Evolutionary conservation across 2,113 vertebrate species (phyloP).

Genomic region (Phycodurus eques): DNA sequence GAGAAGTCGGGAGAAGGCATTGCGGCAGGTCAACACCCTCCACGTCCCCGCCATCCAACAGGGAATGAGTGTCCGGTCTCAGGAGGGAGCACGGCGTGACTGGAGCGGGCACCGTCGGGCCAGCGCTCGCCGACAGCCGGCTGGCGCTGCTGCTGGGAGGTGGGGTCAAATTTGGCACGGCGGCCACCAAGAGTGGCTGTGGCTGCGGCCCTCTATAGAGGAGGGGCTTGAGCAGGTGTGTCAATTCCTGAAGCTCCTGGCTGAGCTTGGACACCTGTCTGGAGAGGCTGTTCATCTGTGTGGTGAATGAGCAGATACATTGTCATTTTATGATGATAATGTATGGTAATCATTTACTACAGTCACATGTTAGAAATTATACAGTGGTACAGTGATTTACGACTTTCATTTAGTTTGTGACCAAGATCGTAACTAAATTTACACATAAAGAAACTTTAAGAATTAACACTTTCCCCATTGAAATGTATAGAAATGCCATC

Average conservation of each 20-base stretch:
- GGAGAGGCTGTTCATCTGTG: constrained; percentile 76
- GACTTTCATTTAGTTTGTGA: too few relatives aligned
- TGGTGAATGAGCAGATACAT: constrained; percentile 3
- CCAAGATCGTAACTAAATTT: too few relatives aligned
- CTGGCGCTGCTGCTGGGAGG: constrained; percentile 55
- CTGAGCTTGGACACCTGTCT: constrained; percentile 78
- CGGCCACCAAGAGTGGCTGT: constrained; percentile 49
- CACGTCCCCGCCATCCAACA: constrained; percentile 63
- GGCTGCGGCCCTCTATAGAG: constrained; percentile 62
- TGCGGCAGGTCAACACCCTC: constrained; percentile 55
- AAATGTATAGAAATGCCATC: too few relatives aligned
- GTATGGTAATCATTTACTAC: background rate
- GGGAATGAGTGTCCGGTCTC: constrained; percentile 50
- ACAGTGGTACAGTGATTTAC: too few relatives aligned
- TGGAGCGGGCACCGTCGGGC: constrained; percentile 6
- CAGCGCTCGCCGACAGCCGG: constrained; percentile 27
- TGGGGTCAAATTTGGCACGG: constrained; percentile 55
- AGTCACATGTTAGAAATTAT: background rate
- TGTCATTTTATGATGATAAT: background rate
- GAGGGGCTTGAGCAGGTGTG: constrained; percentile 73
- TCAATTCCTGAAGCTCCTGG: constrained; percentile 78
- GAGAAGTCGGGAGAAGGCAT: constrained; percentile 66
- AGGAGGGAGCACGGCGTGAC: constrained; percentile 21
- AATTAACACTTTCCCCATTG: too few relatives aligned
- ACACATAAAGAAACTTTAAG: too few relatives aligned